phyloP scores from a whole-genome alignment of 2,888 invertebrate species.

The Ceratothoa steindachneri region DNA sequence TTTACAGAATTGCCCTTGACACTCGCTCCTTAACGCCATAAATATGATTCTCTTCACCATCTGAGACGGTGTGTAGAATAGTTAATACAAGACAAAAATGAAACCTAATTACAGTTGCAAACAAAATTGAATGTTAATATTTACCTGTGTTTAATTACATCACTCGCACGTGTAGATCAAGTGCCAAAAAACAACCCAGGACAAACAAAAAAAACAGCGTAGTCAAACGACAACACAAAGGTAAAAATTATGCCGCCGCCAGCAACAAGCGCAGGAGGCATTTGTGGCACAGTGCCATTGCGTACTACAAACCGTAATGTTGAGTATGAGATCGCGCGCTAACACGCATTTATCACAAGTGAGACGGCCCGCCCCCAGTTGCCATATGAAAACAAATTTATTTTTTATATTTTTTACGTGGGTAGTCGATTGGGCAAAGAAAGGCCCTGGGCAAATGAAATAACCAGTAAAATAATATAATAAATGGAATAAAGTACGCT shows the following conservation, averaged over 20 bases:
- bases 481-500: too few relatives aligned
- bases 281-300: neutral
- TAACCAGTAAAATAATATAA: too few relatives aligned
- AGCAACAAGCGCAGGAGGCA: neutral
- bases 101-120: neutral
- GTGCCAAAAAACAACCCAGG: neutral
- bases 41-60: neutral
- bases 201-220: neutral
- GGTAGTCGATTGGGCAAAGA: too few relatives aligned
- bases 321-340: neutral
- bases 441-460: too few relatives aligned
- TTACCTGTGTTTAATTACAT: neutral
- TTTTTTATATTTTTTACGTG: neutral
- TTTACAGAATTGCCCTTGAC: too few relatives aligned
- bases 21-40: too few relatives aligned
- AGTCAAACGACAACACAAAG: neutral
- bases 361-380: too few relatives aligned
- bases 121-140: neutral
- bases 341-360: neutral
- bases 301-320: neutral
- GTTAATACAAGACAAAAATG: neutral
- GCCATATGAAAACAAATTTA: neutral
- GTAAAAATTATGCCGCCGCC: too few relatives aligned
- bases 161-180: neutral
- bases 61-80: neutral